Conservation (phyloP, 2,888 invertebrate species). For the Polydesmus complanatus region DNA sequence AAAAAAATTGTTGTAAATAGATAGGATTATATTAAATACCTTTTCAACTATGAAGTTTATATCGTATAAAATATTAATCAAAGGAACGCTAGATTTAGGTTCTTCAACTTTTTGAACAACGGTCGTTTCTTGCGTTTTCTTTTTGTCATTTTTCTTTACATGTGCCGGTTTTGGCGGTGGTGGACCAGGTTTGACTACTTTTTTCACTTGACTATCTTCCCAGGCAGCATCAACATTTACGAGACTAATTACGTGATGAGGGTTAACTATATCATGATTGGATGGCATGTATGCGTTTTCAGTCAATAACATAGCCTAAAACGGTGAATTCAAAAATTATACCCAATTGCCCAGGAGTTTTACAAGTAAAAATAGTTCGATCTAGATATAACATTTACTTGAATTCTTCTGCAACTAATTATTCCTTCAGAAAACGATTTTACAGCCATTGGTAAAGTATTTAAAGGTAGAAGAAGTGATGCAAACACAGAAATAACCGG, state of each 20-base stretch:
- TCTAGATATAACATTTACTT: neutral
- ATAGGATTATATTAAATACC: neutral
- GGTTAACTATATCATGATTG: slow-evolving; percentile 7
- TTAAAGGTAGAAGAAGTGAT: slow-evolving; percentile 12
- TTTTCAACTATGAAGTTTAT: slow-evolving; percentile 9
- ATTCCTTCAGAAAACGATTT: slow-evolving; percentile 15
- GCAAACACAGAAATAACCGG: slow-evolving; percentile 8
- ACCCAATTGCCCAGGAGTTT: neutral
- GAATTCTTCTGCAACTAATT: slow-evolving; percentile 15
- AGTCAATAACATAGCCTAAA: slow-evolving; percentile 7
- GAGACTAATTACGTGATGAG: slow-evolving; percentile 4
- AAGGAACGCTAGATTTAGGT: neutral
- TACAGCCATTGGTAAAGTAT: slow-evolving; percentile 12
- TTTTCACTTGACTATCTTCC: neutral
- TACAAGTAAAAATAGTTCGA: neutral
- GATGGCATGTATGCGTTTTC: slow-evolving; percentile 7
- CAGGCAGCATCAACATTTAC: slow-evolving; percentile 8
- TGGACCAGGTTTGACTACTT: neutral
- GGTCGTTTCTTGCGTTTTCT: neutral
- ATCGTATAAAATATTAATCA: slow-evolving; percentile 2
- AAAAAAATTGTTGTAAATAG: neutral
- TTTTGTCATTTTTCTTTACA: neutral
- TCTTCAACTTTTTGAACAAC: no score
- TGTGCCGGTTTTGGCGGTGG: neutral
- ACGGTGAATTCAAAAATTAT: neutral